Evolutionary conservation across 2,113 vertebrate genomes (phyloP), one percentile per base, ranked within the genome.

Genomic region (Ophthalmolycus amberensis): DNA sequence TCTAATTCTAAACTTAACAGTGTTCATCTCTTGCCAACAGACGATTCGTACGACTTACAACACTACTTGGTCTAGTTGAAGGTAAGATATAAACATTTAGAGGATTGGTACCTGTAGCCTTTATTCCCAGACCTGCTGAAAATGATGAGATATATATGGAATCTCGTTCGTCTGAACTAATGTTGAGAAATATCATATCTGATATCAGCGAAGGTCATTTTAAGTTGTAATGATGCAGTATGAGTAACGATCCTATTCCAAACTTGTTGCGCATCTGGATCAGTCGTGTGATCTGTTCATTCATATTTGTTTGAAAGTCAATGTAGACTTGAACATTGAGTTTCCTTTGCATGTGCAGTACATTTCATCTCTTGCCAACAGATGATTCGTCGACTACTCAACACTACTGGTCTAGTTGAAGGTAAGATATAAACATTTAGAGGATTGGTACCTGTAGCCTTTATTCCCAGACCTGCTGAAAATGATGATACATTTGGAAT

Each of bases 121-220:
- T 42, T 50, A 4, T 1, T 32, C 9, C 1, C 10, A 9, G 18
- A 29, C n/a, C 54, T 52, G 42, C 84, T 92, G 91, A 77, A 78
- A 80, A 83, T 94, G 90, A 94, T 95, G 95, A 95, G 70, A 92
- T 70, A 90, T 12, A 22, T 75, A 75, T 95, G 91, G 96, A 96
- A 96, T 97, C 96, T 97, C 96, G 96, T 97, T 97, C 96, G 95
- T 95, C 96, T 97, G 96, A 97, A 94, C 48, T 66, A 11, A 91
- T 97, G 96, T 93, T 96, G 96, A 97, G 92, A 95, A 87, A 64
- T 67, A 1, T 18, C 67, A 83, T 42, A 52, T 69, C 94, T 95
- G 94, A 95, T 46, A 25, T 77, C 77, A 4, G 85, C 16, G 0
- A 6, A 6, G 34, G 34, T 34, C 34, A 6, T 34, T 27, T 27